Percentiles rank a stretch among this genome's conserved stretches.
phyloP scores from a whole-genome alignment of 2,113 vertebrate genomes.

The Noturus placidus region DNA sequence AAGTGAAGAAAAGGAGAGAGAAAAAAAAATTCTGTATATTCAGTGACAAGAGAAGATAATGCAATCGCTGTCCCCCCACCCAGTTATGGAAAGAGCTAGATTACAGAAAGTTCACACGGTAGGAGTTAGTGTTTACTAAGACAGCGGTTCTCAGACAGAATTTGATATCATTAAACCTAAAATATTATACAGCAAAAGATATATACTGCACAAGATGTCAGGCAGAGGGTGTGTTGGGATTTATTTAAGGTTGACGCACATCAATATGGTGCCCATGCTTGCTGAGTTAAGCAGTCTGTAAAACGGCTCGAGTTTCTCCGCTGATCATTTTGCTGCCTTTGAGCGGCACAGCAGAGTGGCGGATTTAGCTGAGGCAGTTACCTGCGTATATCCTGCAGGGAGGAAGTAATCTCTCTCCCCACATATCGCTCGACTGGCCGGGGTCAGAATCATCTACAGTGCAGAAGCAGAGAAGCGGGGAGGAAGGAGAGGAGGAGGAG shows the following conservation, averaged over 20 bases:
- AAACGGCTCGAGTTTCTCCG: not conserved
- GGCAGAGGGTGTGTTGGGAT: not conserved
- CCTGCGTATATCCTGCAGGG: constrained; percentile 91
- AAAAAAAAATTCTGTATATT: not conserved
- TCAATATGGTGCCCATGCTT: constrained; percentile 21
- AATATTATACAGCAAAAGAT: not conserved
- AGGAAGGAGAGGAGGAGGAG: constrained; percentile 63
- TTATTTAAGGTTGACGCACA: constrained; percentile 8
- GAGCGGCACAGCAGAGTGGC: constrained; percentile 11
- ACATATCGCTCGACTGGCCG: constrained; percentile 83
- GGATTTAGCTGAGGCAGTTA: constrained; percentile 71
- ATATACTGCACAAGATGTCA: not conserved
- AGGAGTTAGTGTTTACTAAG: constrained; percentile 23
- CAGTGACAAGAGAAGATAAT: not conserved
- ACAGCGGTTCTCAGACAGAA: not conserved
- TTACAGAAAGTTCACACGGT: constrained; percentile 38
- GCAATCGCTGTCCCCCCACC: not conserved
- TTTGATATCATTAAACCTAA: not conserved
- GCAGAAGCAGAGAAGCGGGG: constrained; percentile 79
- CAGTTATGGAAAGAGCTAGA: constrained; percentile 6
- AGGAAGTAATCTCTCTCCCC: constrained; percentile 83
- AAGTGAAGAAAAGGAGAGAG: too few relatives aligned
- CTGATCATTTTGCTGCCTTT: not conserved
- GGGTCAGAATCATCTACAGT: constrained; percentile 89
- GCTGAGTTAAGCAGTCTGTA: constrained; percentile 16